Conservation (phyloP, 2,113 vertebrate genomes). For the Dromas ardeola region DNA sequence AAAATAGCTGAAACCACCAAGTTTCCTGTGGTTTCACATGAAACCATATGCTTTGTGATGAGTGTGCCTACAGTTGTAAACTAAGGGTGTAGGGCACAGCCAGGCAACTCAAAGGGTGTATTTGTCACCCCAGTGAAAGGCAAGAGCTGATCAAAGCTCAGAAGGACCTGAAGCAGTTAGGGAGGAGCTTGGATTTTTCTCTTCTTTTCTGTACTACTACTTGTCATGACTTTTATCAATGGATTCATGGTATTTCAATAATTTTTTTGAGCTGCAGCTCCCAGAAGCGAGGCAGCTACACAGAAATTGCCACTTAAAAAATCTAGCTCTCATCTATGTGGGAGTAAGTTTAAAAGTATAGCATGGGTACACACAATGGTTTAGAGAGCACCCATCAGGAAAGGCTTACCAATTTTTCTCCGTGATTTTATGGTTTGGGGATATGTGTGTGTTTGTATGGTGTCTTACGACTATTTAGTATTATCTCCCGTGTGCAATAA, state of each 20-base stretch:
- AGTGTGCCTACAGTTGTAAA: not conserved
- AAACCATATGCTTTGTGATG: not conserved
- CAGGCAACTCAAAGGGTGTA: not conserved
- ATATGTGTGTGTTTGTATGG: not conserved
- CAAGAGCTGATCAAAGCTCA: not conserved
- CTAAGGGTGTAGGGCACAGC: not conserved
- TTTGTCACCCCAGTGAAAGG: not conserved
- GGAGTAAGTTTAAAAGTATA: not conserved
- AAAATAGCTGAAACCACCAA: slow-evolving; percentile 25
- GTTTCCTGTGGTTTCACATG: slow-evolving; percentile 10
- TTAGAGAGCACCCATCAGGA: not conserved
- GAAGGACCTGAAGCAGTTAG: not conserved
- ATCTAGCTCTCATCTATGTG: not conserved
- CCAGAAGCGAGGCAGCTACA: not conserved
- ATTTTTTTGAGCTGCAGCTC: not conserved
- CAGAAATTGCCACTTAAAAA: not conserved
- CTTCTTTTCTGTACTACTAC: not conserved
- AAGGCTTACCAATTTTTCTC: not conserved
- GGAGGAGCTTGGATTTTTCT: not conserved
- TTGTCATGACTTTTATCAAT: not conserved
- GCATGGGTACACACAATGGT: not conserved
- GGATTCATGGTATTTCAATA: not conserved
- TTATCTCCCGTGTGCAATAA: not conserved
- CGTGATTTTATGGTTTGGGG: not conserved
- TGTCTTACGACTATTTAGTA: not conserved